Evolutionary conservation across 1,140 invertebrate genomes (phyloP).

Genomic region (Heliconius hermathena): DNA sequence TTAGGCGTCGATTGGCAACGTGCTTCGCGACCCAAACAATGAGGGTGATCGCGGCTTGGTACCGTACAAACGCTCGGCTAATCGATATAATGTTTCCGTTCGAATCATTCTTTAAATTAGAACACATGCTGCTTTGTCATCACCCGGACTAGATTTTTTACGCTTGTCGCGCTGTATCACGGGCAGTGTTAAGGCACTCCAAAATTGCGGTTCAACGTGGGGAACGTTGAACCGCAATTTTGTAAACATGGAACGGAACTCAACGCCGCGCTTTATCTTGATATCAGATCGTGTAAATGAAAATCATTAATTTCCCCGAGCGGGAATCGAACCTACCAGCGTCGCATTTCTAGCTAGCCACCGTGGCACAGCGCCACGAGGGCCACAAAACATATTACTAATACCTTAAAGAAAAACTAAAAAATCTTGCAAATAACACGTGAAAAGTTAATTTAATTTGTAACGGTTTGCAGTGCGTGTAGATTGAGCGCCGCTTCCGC

Average conservation of each 20-base stretch:
- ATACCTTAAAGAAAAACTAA: not conserved
- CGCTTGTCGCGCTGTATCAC: no score
- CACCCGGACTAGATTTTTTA: no score
- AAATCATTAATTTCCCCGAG: no score
- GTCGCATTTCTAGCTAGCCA: no score
- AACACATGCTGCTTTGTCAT: not conserved
- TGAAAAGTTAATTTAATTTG: slow-evolving; percentile 4
- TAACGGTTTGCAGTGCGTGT: slow-evolving; percentile 1
- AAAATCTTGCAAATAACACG: not conserved
- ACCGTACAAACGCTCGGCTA: slow-evolving; percentile 58
- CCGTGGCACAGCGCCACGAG: not conserved
- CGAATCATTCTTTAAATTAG: slow-evolving; percentile 49
- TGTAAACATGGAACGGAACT: no score
- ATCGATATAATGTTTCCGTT: slow-evolving; percentile 66
- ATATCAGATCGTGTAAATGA: no score
- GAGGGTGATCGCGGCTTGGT: slow-evolving; percentile 74
- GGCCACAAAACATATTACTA: not conserved
- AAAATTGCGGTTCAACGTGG: no score
- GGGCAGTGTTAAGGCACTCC: no score
- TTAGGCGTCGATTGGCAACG: slow-evolving; percentile 68
- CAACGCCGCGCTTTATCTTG: no score
- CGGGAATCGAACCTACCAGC: no score
- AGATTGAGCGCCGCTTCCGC: slow-evolving; percentile 29
- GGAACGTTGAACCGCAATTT: no score
- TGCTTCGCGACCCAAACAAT: slow-evolving; percentile 74